Base-by-base conservation (phyloP, 2,797 vertebrate species). In the Myotis vivesi region DNA sequence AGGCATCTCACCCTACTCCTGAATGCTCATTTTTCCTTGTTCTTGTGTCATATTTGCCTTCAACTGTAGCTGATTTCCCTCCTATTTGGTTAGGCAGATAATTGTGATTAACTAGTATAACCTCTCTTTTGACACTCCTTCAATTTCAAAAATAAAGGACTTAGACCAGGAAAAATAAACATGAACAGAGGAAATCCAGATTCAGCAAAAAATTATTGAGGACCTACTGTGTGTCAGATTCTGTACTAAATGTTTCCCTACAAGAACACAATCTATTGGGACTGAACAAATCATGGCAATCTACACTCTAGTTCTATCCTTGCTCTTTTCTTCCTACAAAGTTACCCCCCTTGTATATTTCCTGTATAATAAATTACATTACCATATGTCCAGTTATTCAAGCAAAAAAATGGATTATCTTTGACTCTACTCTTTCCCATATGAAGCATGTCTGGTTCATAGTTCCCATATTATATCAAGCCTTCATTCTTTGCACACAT, bases 71-170 rank as follows among this genome's bases (percentile, higher is more conserved):
- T 51, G 16, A 66, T 73, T 91, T 33, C 16, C 53, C 30, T 89
- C 15, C n/a, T 94, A 13, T 75, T 86, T 89, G 55, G 44, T 64
- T 95, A 84, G 89, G 85, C 5, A 86, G 25, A 46, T 89, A 46
- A 41, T 87, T 85, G 13, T 72, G 33, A 82, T 85, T 75, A 86
- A 83, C 28, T 59, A 80, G 6, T 55, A 22, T 5, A 64, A 38
- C 33, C 36, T 66, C 41, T 79, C 16, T 80, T 72, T 89, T 91
- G 88, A 72, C 79, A 75, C 7, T 5, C 25, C 33, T 82, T 85
- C 36, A 51, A 30, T 75, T 89, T 25, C 6, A 72, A 85, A 89
- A 90, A 69, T 64, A 46, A 66, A 22, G 13, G 11, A n/a, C 20
- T 86, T 53, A 90, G n/a, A 10, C 8, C n/a, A 86, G 51, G 59